Evolutionary conservation across 2,888 invertebrate species (phyloP), one percentile per base, ranked within the genome.

Genomic region (Temnothorax rugatulus): DNA sequence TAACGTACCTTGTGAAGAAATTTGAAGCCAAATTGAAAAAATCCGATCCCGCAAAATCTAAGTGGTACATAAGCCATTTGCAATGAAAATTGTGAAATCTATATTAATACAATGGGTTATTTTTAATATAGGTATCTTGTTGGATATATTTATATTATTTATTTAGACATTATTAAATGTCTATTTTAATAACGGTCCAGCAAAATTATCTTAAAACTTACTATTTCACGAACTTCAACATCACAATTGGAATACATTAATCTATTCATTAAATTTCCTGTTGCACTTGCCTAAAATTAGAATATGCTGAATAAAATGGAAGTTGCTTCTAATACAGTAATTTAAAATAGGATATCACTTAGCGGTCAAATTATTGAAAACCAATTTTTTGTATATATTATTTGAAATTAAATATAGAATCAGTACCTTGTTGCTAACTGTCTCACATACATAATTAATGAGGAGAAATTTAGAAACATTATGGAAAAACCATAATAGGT

Each of bases 11-110:
- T 44, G 4, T 74, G 4, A 44, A 74, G 29, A 74, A 74, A 74
- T 74, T 61, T 61, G 8, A 13, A 74, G 8, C 74, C 59, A 29
- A 74, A 74, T n/a, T 74, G 29, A 2, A 74, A 74, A 38, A 74
- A 29, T 29, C 74, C 59, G 11, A 61, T 25, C 13, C 74, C 74
- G 8, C 1, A 47, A 11, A 74, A 74, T 61, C 7, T 59, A 41
- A 59, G 7, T 18, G 57, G 57, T 11, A 5, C 7, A 25, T 25
- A 7, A 18, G 11, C 4, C 2, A n/a, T 29, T n/a, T 29, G 44
- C 9, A 74, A 29, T 44, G 8, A 25, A 29, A 74, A 13, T n/a
- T 61, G 59, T 21, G n/a, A 74, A 44, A 74, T 47, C 74, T 74
- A 5, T 59, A 57, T 44, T 41, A 73, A n/a, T 38, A 44, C 2